Evolutionary conservation across 2,113 vertebrate species (phyloP).

Genomic region (Phycodurus eques): DNA sequence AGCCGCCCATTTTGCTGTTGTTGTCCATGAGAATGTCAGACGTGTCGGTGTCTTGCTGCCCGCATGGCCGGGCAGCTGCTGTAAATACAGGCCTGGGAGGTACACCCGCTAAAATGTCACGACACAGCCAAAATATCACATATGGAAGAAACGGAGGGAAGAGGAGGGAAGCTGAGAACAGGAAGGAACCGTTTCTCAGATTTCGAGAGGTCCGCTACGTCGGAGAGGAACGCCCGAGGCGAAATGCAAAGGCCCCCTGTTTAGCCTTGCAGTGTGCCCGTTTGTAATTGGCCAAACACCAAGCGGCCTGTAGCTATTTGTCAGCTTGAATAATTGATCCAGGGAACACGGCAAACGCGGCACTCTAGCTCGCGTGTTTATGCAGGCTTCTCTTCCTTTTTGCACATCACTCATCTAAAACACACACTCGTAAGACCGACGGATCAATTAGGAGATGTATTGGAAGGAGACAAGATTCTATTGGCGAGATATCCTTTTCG

Average conservation of each 20-base stretch:
- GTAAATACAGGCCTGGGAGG: slow-evolving; percentile 58
- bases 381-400: slow-evolving; percentile 11
- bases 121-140: slow-evolving; percentile 52
- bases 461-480: not conserved
- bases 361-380: slow-evolving; percentile 29
- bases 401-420: not conserved
- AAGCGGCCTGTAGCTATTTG: slow-evolving; percentile 65
- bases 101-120: slow-evolving; percentile 52
- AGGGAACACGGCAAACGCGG: slow-evolving; percentile 54
- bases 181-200: slow-evolving; percentile 29
- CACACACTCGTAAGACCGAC: not conserved
- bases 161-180: slow-evolving; percentile 9
- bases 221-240: slow-evolving; percentile 50
- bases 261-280: slow-evolving; percentile 65
- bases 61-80: slow-evolving; percentile 41
- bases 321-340: slow-evolving; percentile 71
- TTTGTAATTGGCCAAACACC: slow-evolving; percentile 72
- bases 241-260: slow-evolving; percentile 51
- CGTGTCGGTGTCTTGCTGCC: slow-evolving; percentile 39
- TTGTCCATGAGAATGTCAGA: slow-evolving; percentile 45
- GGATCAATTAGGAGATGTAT: not conserved
- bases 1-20: slow-evolving; percentile 22
- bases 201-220: slow-evolving; percentile 46
- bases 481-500: not conserved
- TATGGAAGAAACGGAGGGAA: slow-evolving; percentile 24